Evolutionary conservation across 2,888 invertebrate species (phyloP), one percentile per base, ranked within the genome.

Genomic region (Noctua fimbriata): DNA sequence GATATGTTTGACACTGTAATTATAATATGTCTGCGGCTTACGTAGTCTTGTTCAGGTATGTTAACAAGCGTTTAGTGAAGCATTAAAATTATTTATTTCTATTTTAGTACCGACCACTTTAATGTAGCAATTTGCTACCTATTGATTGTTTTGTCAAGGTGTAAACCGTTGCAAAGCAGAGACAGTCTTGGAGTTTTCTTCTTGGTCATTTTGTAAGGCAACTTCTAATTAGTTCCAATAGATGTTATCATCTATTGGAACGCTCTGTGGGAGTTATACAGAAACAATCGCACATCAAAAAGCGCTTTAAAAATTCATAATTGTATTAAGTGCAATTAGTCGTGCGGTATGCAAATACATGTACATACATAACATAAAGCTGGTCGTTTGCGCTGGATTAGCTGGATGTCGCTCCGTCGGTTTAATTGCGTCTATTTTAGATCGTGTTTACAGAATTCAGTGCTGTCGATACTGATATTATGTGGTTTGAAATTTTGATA

Each of bases 341-440:
- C 69, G 28, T 69, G 16, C n/a, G 44, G 63, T 81, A 55, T 65
- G 78, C 67, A 84, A 78, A 82, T 82, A 69, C 58, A 77, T 36
- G 41, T 73, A 74, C 69, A 60, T 81, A 60, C 58, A 58, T 60
- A 75, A 69, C 28, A 44, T 65, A 72, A 21, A 60, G 49, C 28
- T 69, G 71, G 75, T 85, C 84, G 81, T 88, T 87, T 84, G 72
- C 71, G 82, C 65, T 65, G 72, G 82, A 88, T 89, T 80, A 84
- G 80, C 73, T 83, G 79, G 69, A 77, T 87, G 85, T 89, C 85
- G 82, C 84, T 78, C 70, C 71, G 81, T 77, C 79, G 69, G 65
- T 84, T 86, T 84, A 89, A 89, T 89, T 86, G 81, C 89, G 69
- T 79, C 83, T 87, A 89, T 86, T 88, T 89, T 79, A 78, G 82